Evolutionary conservation across 2,113 vertebrate species (phyloP).

Genomic region (Heterochromis multidens): DNA sequence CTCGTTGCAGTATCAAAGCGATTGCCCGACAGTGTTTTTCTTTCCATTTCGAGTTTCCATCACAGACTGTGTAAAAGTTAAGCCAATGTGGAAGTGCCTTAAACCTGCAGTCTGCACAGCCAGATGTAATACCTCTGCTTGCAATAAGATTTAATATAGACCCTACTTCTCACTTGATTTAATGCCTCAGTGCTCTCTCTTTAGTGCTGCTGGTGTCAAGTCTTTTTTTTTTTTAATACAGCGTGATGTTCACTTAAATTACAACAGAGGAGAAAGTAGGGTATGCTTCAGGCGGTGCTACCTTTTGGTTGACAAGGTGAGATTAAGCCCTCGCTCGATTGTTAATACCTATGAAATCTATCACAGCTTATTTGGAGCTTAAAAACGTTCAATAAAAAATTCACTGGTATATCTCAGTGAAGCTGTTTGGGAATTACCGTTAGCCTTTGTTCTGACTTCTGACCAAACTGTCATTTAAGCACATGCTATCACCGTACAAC

Average conservation of each 20-base stretch:
- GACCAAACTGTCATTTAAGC: neutral
- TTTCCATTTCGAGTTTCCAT: neutral
- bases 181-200: neutral
- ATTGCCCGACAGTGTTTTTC: neutral
- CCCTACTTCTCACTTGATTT: neutral
- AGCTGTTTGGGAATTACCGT: rapidly evolving
- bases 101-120: neutral
- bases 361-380: neutral
- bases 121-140: rapidly evolving
- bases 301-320: neutral
- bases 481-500: neutral
- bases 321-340: neutral
- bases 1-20: neutral
- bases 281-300: neutral
- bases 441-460: too few species aligned
- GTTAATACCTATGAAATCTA: too few species aligned
- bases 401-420: neutral
- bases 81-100: too few species aligned
- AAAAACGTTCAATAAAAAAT: neutral
- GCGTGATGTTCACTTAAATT: neutral
- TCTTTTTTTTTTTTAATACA: too few species aligned
- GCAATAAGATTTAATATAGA: neutral
- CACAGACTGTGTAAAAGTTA: neutral
- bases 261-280: neutral
- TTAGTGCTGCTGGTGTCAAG: neutral